phyloP scores from a whole-genome alignment of 2,113 vertebrate genomes.

The Odocoileus virginianus region DNA sequence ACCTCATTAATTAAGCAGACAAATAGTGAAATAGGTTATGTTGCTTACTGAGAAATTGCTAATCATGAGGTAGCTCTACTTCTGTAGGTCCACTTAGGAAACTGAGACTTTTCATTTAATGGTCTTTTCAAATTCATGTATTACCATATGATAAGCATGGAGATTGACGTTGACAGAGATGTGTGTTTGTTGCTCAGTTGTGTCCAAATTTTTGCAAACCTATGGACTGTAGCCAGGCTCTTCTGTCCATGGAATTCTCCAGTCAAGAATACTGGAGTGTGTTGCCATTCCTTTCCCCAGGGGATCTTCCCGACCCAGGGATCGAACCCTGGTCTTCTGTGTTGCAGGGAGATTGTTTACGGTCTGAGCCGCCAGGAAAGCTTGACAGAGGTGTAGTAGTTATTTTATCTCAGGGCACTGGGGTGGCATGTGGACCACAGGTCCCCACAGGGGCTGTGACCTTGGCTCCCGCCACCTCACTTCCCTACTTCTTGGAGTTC shows the following conservation, averaged over 20 bases:
- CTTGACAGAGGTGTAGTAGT: not conserved
- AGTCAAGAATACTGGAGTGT: not conserved
- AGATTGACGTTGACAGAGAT: not conserved
- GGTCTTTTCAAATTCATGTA: not conserved
- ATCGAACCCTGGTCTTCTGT: not conserved
- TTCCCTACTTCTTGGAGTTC: not conserved
- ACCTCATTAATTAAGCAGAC: constrained; percentile 22
- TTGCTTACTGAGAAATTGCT: constrained; percentile 15
- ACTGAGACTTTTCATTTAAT: not conserved
- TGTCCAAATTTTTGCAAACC: not conserved
- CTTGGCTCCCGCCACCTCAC: not conserved
- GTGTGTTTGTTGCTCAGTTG: not conserved
- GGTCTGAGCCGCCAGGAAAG: not conserved
- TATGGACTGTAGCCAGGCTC: not conserved
- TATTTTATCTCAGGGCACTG: not conserved
- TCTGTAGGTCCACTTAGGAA: not conserved
- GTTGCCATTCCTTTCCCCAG: not conserved
- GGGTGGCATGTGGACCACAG: not conserved
- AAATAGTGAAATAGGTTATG: not conserved
- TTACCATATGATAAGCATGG: not conserved
- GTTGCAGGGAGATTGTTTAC: not conserved
- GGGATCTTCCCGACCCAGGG: not conserved
- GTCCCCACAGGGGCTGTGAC: not conserved
- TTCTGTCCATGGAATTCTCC: not conserved
- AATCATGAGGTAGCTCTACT: not conserved